Conservation (phyloP, 2,113 vertebrate genomes). For the Clarias gariepinus region DNA sequence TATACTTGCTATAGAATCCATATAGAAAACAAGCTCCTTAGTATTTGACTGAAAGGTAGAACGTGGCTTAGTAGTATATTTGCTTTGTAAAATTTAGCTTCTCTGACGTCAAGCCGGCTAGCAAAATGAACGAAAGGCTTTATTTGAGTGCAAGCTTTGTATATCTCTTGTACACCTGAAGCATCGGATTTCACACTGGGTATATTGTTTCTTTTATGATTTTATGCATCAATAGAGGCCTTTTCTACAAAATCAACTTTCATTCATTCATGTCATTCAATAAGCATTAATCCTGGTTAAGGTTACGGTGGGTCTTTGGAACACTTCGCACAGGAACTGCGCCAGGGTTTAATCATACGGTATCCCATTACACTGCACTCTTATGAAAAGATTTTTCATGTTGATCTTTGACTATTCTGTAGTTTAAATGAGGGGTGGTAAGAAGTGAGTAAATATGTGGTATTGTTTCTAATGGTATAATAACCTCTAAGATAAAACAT, state of each 20-base stretch:
- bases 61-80: background rate
- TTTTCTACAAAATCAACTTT: background rate
- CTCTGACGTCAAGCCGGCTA: background rate
- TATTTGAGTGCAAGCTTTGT: background rate
- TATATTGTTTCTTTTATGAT: background rate
- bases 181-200: background rate
- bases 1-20: background rate
- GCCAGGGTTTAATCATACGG: too few species aligned
- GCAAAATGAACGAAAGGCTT: constrained; percentile 7
- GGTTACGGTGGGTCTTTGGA: background rate
- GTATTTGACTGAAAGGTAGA: background rate
- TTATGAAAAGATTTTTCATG: background rate
- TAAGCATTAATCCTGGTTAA: background rate
- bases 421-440: background rate
- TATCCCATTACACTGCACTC: background rate
- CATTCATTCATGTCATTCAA: background rate
- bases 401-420: background rate
- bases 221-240: background rate
- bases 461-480: background rate
- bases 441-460: background rate
- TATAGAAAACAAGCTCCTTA: background rate
- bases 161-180: too few species aligned
- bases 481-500: background rate
- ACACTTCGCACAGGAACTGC: background rate
- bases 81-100: constrained; percentile 1